These are phyloP conservation scores for Diacarnus erythraeanus DNA, from an alignment of 37 sponge, comb jelly and placozoan species.

Conservation along the genomic window DNA sequence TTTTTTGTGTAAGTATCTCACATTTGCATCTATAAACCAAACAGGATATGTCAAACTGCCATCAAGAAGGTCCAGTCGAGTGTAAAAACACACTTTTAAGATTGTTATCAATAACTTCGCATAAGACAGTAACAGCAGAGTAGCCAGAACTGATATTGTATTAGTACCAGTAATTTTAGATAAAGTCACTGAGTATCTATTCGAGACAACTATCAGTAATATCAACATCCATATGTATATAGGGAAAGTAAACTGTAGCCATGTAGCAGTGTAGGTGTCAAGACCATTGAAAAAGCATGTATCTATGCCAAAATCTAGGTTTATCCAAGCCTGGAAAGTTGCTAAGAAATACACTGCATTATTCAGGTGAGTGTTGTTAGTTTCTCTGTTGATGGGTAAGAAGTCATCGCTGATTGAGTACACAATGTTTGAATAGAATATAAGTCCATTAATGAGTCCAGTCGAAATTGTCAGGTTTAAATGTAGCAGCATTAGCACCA, in stretches of 20 bases:
- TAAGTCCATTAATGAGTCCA: not conserved
- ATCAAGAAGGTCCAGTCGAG: not conserved
- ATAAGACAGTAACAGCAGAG: slow-evolving; percentile 16
- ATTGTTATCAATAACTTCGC: not conserved
- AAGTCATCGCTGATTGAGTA: not conserved
- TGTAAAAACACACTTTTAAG: not conserved
- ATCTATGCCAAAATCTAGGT: not conserved
- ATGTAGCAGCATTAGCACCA: not conserved
- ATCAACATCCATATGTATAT: slow-evolving; percentile 1
- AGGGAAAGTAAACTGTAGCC: not conserved
- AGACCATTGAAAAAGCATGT: slow-evolving; percentile 30
- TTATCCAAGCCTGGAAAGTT: not conserved
- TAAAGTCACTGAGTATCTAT: not conserved
- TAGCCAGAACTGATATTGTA: slow-evolving; percentile 13
- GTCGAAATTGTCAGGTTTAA: not conserved
- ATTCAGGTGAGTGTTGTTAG: not conserved
- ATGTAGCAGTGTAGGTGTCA: not conserved
- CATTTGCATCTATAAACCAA: not conserved
- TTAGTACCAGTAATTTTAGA: not conserved
- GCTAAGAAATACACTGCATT: not conserved
- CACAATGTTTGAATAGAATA: not conserved
- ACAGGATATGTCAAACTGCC: not conserved
- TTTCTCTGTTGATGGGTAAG: not conserved
- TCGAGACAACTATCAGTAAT: not conserved
- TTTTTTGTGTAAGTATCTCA: no score